Conservation (phyloP, 2,797 vertebrate species). For the Xenops minutus region DNA sequence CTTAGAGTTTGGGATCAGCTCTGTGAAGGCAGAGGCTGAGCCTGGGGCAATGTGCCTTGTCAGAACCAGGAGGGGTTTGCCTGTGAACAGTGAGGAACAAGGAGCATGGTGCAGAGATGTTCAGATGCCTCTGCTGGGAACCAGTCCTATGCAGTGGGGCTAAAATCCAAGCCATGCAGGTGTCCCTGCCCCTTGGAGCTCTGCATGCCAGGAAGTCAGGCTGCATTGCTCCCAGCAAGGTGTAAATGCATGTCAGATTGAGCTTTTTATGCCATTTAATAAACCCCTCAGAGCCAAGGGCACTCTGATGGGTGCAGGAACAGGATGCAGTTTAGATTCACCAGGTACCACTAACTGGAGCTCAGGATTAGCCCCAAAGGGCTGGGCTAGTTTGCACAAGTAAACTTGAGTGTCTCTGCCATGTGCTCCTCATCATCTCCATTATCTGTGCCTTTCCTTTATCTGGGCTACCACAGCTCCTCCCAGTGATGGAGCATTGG, state of each 20-base stretch:
- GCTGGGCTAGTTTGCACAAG: neutral
- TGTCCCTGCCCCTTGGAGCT: neutral
- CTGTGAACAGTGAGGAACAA: neutral
- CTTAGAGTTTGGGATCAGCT: neutral
- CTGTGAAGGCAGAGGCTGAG: neutral
- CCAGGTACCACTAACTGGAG: neutral
- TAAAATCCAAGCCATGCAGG: neutral
- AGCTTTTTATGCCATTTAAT: neutral
- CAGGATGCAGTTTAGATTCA: neutral
- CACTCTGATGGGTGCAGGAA: neutral
- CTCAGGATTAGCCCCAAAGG: neutral
- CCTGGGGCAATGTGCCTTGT: neutral
- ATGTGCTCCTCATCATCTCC: neutral
- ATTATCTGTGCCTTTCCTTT: neutral
- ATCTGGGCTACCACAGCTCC: constrained; percentile 3
- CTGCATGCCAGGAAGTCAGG: neutral
- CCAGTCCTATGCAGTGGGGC: neutral
- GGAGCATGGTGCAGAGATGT: neutral
- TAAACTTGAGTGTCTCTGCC: neutral
- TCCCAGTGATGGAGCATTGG: neutral
- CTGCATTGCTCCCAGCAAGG: neutral
- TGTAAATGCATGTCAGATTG: neutral
- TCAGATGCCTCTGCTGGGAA: neutral
- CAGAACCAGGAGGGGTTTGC: neutral
- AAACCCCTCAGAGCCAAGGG: neutral